phyloP scores from a whole-genome alignment of 2,797 vertebrate species.

The Loriculus beryllinus region DNA sequence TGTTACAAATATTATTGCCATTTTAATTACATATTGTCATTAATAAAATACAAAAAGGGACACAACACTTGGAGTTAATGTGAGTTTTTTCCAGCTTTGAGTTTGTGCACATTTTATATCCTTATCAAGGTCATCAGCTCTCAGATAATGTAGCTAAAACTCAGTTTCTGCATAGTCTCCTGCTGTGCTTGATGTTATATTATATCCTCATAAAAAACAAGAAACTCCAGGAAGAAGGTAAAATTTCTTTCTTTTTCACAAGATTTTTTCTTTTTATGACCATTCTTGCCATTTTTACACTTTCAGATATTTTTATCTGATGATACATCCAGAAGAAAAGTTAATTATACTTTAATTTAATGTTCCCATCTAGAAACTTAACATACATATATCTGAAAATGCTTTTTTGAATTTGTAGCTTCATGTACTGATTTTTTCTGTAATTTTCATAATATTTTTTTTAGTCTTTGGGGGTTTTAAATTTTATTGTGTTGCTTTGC shows the following conservation, averaged over 20 bases:
- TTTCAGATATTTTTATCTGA: not conserved
- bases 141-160: constrained; percentile 22
- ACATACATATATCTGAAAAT: not conserved
- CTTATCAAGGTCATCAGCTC: constrained; percentile 37
- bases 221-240: not conserved
- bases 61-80: not conserved
- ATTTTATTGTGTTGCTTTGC: not conserved
- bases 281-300: not conserved
- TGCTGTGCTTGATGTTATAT: constrained; percentile 27
- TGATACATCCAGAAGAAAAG: not conserved
- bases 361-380: not conserved
- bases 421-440: not conserved
- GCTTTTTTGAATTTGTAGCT: not conserved
- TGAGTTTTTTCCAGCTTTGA: not conserved
- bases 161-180: constrained; percentile 21
- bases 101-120: not conserved
- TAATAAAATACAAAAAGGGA: not conserved
- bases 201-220: not conserved
- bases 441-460: not conserved
- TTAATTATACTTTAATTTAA: not conserved
- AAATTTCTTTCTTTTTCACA: not conserved
- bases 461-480: not conserved
- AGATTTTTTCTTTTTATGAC: not conserved
- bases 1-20: not conserved
- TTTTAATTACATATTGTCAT: not conserved